Evolutionary conservation across 2,888 invertebrate genomes (phyloP), one percentile per base, ranked within the genome.

Genomic region (Plebejus argus): DNA sequence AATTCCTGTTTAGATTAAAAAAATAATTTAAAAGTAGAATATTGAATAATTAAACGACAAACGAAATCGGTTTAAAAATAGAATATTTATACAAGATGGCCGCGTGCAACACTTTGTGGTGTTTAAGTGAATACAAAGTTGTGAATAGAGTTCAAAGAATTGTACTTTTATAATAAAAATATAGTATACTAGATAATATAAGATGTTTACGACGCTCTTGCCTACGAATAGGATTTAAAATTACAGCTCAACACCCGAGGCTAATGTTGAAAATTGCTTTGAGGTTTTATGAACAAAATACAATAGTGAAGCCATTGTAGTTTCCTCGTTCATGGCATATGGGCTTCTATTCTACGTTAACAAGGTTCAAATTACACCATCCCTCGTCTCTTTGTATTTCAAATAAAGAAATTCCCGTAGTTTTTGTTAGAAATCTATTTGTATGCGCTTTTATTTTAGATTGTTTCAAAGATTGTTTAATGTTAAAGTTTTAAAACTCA

Each of bases 231-330:
- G 66, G 61, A 77, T 77, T 71, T 61, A 28, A 77, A 72, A 77
- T 71, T 56, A 72, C 77, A 53, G 49, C 72, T 77, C 72, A 72
- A 77, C 71, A 70, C 77, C 71, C 72, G 77, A 45, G 77, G 77
- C 77, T 58, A 77, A 77, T 77, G 77, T 61, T 77, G 71, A 72
- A 77, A 77, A 77, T 77, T 77, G 77, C 77, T 77, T 77, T 77
- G 77, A 77, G 77, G 77, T 77, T 77, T 77, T 77, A 77, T 58
- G 72, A 58, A 77, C 77, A 77, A 72, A 77, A 77, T 77, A 77
- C 72, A 77, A 77, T 61, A 77, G 77, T 61, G 10, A 58, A n/a
- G 72, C 72, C 72, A 72, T 77, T 77, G 77, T 77, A 39, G 53
- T 61, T 58, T 45, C 39, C 28, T 70, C 39, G 35, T 53, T 18